Base-by-base conservation (phyloP, 2,888 invertebrate species). In the Stegana nigrithorax region DNA sequence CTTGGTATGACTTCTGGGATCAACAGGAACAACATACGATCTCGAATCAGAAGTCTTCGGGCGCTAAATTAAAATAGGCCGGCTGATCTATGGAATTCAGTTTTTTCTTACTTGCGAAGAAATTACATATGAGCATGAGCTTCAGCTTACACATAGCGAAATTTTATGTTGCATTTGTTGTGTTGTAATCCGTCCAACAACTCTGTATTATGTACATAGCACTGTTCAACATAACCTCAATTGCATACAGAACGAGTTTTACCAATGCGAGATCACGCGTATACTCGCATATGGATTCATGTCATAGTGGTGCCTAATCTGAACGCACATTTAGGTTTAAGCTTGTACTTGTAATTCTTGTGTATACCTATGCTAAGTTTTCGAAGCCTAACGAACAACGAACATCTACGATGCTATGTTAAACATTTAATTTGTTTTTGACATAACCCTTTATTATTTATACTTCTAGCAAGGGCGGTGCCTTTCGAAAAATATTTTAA, bases 1-100 rank as follows among this genome's bases (percentile, higher is more conserved):
- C 94, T 0, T 94, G 94, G 94, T 94, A 94, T 81, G 94, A 95
- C 85, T 88, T 94, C 67, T 95, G 94, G 94, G 94, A 84, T 62
- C 82, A 82, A 64, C 71, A 72, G 23, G 77, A 80, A 26, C 29
- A 79, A 39, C 80, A 80, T 44, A 74, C 70, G 47, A 73, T 71
- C 32, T 39, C 65, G 57, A 72, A 64, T 12, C 77, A 73, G 58
- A 73, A 78, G 60, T 62, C 70, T 2, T 58, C 66, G 8, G 71
- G 67, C 36, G 73, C 75, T 63, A 81, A 80, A 67, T 62, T 75
- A 44, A 78, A 81, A 63, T 76, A 68, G 63, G 39, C 36, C 6
- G 36, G 36, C 36, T 56, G 42, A 44, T n/a, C n/a, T n/a, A n/a
- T n/a, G n/a, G n/a, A 67, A 70, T 68, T 81, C 80, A 78, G 74